These are phyloP conservation scores for Caenorhabditis doughertyi DNA, from an alignment of 2,888 invertebrate genomes.

Conservation along the genomic window DNA sequence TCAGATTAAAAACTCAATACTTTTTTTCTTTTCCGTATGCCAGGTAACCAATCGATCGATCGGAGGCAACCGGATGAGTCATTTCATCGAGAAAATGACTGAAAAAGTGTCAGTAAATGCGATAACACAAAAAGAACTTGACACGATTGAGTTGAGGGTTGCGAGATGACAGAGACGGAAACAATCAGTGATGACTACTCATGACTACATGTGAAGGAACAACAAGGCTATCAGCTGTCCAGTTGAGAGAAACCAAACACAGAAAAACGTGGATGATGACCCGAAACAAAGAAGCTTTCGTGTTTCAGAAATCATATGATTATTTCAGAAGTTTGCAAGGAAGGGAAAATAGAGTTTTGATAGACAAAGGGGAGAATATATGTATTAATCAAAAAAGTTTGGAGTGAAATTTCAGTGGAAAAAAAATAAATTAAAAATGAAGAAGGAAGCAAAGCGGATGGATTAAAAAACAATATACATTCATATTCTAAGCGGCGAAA, in stretches of 20 bases:
- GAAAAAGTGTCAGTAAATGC: neutral
- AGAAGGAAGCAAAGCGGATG: conserved; percentile 5
- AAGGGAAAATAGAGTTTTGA: neutral
- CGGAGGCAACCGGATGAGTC: conserved; percentile 10
- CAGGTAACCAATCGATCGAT: conserved; percentile 50
- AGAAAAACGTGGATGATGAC: neutral
- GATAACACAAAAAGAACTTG: conserved; percentile 19
- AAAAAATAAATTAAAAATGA: neutral
- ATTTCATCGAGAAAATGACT: conserved; percentile 26
- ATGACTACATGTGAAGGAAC: conserved; percentile 36
- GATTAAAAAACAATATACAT: conserved; percentile 59
- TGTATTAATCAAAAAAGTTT: neutral
- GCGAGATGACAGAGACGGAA: conserved; percentile 17
- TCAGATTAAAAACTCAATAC: conserved; percentile 49
- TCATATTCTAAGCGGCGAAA: conserved; percentile 48
- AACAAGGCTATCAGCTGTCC: conserved; percentile 36
- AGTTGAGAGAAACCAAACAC: conserved; percentile 7
- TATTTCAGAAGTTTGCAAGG: no score
- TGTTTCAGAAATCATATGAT: no score
- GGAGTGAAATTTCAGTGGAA: conserved; percentile 1
- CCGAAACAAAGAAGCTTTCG: neutral
- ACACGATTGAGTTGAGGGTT: neutral
- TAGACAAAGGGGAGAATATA: neutral
- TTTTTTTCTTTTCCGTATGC: conserved; percentile 6
- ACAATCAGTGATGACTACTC: conserved; percentile 43